phyloP scores from a whole-genome alignment of 2,888 invertebrate genomes.

The Hyalella azteca region DNA sequence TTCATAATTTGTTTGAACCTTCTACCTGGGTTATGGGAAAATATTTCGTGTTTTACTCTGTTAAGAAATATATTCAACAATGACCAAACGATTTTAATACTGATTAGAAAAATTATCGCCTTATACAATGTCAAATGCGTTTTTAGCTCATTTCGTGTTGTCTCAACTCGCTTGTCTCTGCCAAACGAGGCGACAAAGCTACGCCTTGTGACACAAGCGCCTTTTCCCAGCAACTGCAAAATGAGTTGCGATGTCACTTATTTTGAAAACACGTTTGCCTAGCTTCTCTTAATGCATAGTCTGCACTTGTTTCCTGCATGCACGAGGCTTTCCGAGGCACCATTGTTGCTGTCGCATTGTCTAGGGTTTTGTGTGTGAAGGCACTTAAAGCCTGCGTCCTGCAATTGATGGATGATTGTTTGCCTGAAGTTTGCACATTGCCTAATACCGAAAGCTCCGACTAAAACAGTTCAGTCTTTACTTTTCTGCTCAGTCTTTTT shows the following conservation, averaged over 20 bases:
- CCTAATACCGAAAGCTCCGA: no score
- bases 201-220: no score
- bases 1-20: no score
- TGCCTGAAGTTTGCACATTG: no score
- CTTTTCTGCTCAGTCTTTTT: background rate
- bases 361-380: background rate
- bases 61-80: no score
- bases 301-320: background rate
- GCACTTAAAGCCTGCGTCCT: background rate
- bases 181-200: background rate
- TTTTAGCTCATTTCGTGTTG: background rate
- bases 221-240: background rate
- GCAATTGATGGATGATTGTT: constrained; percentile 33
- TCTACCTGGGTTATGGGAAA: no score
- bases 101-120: no score
- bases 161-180: background rate
- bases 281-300: background rate
- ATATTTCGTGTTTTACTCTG: no score
- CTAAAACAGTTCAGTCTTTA: no score
- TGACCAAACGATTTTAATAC: no score
- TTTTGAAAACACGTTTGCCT: background rate
- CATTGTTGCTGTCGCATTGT: constrained; percentile 23
- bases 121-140: no score
- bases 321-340: background rate
- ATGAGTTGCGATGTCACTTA: background rate